Base-by-base conservation (phyloP, 92 coral and sea anemone genomes). In the Heteractis magnifica region DNA sequence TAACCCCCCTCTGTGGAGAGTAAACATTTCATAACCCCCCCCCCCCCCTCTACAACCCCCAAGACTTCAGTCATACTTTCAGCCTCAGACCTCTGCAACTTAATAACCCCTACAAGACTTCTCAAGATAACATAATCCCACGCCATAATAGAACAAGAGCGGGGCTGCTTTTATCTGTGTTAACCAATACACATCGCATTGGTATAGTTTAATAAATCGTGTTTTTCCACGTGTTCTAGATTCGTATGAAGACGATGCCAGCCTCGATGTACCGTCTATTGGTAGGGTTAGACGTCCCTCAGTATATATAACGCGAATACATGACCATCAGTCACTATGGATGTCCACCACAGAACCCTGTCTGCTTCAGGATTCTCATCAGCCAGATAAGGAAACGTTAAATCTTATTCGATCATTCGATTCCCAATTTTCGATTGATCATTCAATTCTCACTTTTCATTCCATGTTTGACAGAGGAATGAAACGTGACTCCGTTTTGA, bases 201-300 rank as follows among this genome's bases (percentile, higher is more conserved):
- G 44, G 44, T 34, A 34, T 71, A n/a, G 23, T 6, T 65, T 16
- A 10, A 65, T 10, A 8, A 8, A 13, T 50, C 19, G 21, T 6
- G 10, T 10, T 26, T 72, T 51, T 19, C 44, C 65, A 58, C 49
- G 6, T 51, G 5, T 79, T 9, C 6, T 77, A 97, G 99, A 89
- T 97, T 62, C 99, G 97, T 56, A 97, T 97, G 98, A 97, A 97
- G 87, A 97, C 99, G 50, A 97, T 97, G 99, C 99, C 99, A 6
- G 98, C 98, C 48, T 92, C 98, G 10, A 93, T 97, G 93, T 97
- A 97, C 84, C 92, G 98, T 49, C 98, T 94, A 15, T 84, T 97
- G 51, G 99, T 97, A 70, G 98, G 99, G 8, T 82, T 97, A 70
- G 99, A 94, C 82, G 73, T 92, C 4, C 99, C 99, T 6, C 95